A percentile compares a stretch with the other conserved stretches of the same genome.
phyloP scores from a whole-genome alignment of 2,888 invertebrate genomes.

The Flexamia atlantica region DNA sequence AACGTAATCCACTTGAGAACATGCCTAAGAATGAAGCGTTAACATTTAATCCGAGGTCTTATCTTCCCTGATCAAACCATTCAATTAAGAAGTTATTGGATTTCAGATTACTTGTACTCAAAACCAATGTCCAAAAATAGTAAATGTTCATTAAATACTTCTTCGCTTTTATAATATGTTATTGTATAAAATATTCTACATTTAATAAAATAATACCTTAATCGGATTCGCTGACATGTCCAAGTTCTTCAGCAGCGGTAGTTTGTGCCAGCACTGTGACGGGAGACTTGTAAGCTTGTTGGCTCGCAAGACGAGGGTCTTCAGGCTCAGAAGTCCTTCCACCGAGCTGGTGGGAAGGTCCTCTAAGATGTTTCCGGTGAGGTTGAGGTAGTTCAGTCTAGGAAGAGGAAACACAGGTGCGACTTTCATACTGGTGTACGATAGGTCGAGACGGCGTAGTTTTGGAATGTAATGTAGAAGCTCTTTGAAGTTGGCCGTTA shows the following conservation, averaged over 20 bases:
- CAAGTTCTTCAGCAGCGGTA: conserved; percentile 84
- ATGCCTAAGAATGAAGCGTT: too few relatives aligned
- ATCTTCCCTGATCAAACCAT: too few relatives aligned
- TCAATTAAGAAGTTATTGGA: too few relatives aligned
- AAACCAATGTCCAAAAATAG: too few relatives aligned
- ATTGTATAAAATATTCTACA: too few relatives aligned
- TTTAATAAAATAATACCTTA: too few relatives aligned
- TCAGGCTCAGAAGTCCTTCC: conserved; percentile 78
- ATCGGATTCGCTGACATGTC: conserved; percentile 92
- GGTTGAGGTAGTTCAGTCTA: conserved; percentile 87
- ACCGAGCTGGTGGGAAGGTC: conserved; percentile 84
- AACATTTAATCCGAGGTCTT: too few relatives aligned
- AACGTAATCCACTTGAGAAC: too few relatives aligned
- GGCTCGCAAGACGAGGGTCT: conserved; percentile 85
- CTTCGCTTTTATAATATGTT: too few relatives aligned
- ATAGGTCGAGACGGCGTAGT: conserved; percentile 86
- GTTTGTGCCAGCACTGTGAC: conserved; percentile 84
- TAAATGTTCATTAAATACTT: too few relatives aligned
- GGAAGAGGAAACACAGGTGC: conserved; percentile 87
- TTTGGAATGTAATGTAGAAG: conserved; percentile 91
- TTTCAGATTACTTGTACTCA: too few relatives aligned
- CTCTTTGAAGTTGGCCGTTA: conserved; percentile 92
- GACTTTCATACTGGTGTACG: conserved; percentile 86
- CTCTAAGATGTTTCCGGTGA: conserved; percentile 87
- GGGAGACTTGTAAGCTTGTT: conserved; percentile 88